These are phyloP conservation scores for Pterostichus madidus DNA, from an alignment of 2,888 invertebrate species.

Conservation along the genomic window DNA sequence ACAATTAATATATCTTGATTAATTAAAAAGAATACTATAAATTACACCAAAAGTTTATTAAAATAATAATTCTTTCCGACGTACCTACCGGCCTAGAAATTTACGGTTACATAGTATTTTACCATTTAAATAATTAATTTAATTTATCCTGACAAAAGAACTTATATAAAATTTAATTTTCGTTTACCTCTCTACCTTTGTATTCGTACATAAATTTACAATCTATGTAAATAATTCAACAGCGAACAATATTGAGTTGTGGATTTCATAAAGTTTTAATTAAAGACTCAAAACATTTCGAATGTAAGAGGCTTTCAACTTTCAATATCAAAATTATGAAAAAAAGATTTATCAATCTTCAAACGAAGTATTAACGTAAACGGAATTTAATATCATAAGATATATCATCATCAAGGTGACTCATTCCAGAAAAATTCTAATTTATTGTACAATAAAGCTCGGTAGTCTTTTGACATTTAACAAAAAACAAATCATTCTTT, in stretches of 20 bases:
- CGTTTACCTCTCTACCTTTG: not conserved
- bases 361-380: conserved; percentile 8
- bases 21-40: conserved; percentile 33
- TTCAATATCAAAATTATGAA: conserved; percentile 6
- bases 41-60: conserved; percentile 28
- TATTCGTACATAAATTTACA: not conserved
- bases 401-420: conserved; percentile 13
- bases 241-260: conserved; percentile 6
- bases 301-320: not conserved
- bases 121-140: conserved; percentile 34
- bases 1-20: conserved; percentile 40
- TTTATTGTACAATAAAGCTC: conserved; percentile 11
- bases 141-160: conserved; percentile 7
- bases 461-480: conserved; percentile 28
- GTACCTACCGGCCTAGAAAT: not conserved
- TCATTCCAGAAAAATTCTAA: conserved; percentile 32
- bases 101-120: conserved; percentile 21
- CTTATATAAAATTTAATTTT: not conserved
- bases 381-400: not conserved
- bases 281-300: conserved; percentile 9
- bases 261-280: conserved; percentile 16
- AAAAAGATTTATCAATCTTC: conserved; percentile 27
- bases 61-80: conserved; percentile 23
- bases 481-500: conserved; percentile 32
- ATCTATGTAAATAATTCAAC: conserved; percentile 13